These are phyloP conservation scores for Diplazon laetatorius DNA, from an alignment of 2,888 invertebrate species.

Conservation along the genomic window DNA sequence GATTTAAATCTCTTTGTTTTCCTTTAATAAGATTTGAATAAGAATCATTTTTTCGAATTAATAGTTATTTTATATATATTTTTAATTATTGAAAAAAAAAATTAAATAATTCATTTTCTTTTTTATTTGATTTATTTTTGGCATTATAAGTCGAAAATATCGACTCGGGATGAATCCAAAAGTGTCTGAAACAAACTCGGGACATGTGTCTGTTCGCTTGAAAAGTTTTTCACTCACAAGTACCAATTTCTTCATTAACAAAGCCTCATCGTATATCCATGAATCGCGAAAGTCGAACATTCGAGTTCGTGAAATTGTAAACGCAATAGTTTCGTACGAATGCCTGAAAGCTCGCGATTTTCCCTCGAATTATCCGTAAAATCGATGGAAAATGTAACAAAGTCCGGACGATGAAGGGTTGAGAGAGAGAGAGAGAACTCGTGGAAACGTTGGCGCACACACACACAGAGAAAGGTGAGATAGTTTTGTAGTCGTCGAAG, in stretches of 20 bases:
- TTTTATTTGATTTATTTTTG: too few species aligned
- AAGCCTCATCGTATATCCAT: not conserved
- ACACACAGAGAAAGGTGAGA: not conserved
- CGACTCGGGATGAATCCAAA: too few species aligned
- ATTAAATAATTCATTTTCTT: too few species aligned
- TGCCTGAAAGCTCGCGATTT: not conserved
- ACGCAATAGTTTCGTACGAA: constrained; percentile 18
- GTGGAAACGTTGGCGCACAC: too few species aligned
- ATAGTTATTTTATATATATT: too few species aligned
- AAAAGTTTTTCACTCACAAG: too few species aligned
- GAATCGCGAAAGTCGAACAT: not conserved
- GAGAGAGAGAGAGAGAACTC: not conserved
- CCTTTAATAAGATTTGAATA: too few species aligned
- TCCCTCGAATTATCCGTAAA: constrained; percentile 38
- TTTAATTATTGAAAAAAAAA: too few species aligned
- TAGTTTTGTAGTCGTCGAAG: constrained; percentile 30
- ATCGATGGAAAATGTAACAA: constrained; percentile 40
- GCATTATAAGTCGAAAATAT: too few species aligned
- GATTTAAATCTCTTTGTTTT: too few species aligned
- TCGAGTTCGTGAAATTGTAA: constrained; percentile 4
- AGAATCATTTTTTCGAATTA: too few species aligned
- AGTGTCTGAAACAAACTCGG: not conserved
- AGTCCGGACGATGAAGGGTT: not conserved
- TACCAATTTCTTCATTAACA: too few species aligned
- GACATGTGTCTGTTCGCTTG: not conserved